These are phyloP conservation scores for Metacarcinus magister DNA, from an alignment of 2,888 invertebrate species.

Conservation along the genomic window DNA sequence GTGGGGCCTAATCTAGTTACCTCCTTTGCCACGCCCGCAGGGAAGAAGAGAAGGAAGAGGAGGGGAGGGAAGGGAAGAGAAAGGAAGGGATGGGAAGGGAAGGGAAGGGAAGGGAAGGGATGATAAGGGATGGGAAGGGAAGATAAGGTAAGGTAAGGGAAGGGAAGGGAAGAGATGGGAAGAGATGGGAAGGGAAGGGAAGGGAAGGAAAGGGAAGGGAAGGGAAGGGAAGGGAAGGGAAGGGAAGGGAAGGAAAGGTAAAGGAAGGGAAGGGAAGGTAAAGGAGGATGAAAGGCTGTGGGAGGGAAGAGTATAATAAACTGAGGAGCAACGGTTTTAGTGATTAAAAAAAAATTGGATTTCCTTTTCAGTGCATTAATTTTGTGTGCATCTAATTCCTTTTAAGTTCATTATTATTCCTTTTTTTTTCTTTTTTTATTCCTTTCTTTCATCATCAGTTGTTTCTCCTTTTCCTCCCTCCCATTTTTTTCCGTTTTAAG, in stretches of 20 bases:
- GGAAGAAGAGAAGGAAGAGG: neutral
- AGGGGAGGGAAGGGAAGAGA: neutral
- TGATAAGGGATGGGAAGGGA: neutral
- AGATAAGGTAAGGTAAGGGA: neutral
- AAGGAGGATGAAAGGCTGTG: neutral
- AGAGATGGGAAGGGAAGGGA: neutral
- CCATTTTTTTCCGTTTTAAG: neutral
- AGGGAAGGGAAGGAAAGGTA: neutral
- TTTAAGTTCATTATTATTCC: neutral
- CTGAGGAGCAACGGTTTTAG: neutral
- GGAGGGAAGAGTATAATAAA: conserved; percentile 28
- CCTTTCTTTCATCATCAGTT: neutral
- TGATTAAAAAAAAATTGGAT: conserved; percentile 3
- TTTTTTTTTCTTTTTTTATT: neutral
- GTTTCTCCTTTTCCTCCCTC: neutral
- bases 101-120: neutral
- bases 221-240: too few species aligned
- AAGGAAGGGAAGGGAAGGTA: neutral
- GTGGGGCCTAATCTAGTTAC: conserved; percentile 30
- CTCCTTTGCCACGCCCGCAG: conserved; percentile 32
- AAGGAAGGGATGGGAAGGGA: neutral
- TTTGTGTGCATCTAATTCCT: neutral
- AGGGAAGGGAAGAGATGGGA: neutral
- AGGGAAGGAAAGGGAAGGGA: too few species aligned
- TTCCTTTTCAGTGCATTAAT: conserved; percentile 26